These are phyloP conservation scores for Scomberomorus guttatus DNA, from an alignment of 2,797 vertebrate species.

Conservation along the genomic window DNA sequence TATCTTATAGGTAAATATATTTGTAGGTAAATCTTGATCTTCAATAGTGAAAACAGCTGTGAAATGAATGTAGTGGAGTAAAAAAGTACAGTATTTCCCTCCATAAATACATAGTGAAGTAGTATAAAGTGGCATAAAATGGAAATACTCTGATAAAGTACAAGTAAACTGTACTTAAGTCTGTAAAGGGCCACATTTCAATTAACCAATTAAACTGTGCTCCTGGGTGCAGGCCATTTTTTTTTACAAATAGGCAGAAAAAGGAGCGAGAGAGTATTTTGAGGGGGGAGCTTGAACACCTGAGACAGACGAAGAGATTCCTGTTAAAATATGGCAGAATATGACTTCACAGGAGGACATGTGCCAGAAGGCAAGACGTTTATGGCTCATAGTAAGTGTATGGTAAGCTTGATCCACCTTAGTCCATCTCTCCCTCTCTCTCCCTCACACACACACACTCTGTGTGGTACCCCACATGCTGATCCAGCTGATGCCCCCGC, in stretches of 20 bases:
- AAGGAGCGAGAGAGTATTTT: neutral
- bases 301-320: neutral
- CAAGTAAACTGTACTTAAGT: neutral
- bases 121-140: neutral
- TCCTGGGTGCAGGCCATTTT: neutral
- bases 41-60: neutral
- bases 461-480: constrained; percentile 33
- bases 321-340: constrained; percentile 18
- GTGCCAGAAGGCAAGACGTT: too few species aligned
- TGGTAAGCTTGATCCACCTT: neutral
- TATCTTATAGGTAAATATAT: neutral
- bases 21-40: neutral
- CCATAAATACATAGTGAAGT: too few species aligned
- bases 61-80: neutral
- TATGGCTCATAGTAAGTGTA: constrained; percentile 15
- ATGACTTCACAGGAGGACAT: constrained; percentile 19
- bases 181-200: neutral
- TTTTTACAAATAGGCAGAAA: too few species aligned
- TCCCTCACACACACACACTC: constrained; percentile 18
- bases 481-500: constrained; percentile 58
- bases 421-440: neutral
- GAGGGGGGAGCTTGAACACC: neutral
- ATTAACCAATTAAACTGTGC: too few species aligned
- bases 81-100: neutral
- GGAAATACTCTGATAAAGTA: neutral